Conservation (phyloP, 2,888 invertebrate genomes). For the Hirtodrosophila cameraria region DNA sequence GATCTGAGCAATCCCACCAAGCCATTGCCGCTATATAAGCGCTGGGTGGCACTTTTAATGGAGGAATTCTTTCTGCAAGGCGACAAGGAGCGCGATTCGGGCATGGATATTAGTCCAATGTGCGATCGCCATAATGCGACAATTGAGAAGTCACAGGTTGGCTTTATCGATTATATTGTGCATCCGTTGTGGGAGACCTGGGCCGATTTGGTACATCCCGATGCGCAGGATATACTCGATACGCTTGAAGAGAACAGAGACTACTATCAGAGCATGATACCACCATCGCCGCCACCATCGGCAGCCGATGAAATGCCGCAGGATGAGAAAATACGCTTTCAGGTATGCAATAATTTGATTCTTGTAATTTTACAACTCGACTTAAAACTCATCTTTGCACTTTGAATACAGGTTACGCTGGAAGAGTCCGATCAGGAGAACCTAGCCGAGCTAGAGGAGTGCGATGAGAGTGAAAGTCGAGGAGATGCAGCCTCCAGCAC, state of each 20-base stretch:
- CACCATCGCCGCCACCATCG: constrained; percentile 93
- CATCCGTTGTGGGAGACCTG: constrained; percentile 99
- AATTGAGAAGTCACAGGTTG: constrained; percentile 99
- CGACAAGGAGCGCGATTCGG: constrained; percentile 96
- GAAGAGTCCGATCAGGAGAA: constrained; percentile 88
- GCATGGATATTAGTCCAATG: constrained; percentile 99
- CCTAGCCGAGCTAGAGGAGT: constrained; percentile 88
- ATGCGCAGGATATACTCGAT: constrained; percentile 98
- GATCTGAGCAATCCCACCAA: constrained; percentile 99
- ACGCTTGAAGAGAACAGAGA: constrained; percentile 99
- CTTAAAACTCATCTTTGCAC: not conserved
- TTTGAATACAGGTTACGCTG: constrained; percentile 90
- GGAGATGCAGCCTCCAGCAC: constrained; percentile 69
- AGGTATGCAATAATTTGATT: constrained; percentile 83
- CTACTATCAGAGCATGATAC: constrained; percentile 98
- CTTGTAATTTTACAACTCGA: too few relatives aligned
- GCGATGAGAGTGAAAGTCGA: constrained; percentile 82
- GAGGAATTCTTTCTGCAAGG: constrained; percentile 99
- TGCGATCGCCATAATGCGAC: constrained; percentile 98
- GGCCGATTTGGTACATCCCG: constrained; percentile 99
- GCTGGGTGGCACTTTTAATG: constrained; percentile 98
- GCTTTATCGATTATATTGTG: constrained; percentile 99
- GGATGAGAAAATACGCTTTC: constrained; percentile 90
- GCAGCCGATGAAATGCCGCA: constrained; percentile 85
- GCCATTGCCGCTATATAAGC: constrained; percentile 95